phyloP scores from a whole-genome alignment of 2,113 vertebrate genomes.

The Salvelinus sp. region DNA sequence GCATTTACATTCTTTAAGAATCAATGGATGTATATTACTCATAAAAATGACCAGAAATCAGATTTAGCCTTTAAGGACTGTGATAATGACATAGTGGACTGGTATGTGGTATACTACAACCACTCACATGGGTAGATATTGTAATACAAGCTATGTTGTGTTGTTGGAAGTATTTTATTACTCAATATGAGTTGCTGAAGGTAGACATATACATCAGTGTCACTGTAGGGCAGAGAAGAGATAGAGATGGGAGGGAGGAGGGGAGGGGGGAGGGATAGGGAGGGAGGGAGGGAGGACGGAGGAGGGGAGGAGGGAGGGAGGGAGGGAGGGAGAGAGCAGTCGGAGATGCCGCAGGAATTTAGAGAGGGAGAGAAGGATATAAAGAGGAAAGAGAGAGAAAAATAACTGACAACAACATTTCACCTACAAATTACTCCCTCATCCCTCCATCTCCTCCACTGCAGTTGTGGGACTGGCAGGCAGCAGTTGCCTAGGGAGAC shows the following conservation, averaged over 20 bases:
- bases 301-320: too few relatives aligned
- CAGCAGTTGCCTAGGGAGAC: constrained; percentile 1
- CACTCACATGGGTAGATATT: neutral
- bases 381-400: neutral
- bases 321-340: neutral
- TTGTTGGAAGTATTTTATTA: constrained; percentile 35
- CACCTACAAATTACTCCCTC: constrained; percentile 32
- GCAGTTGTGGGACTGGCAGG: constrained; percentile 29
- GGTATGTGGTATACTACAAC: neutral
- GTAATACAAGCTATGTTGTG: neutral
- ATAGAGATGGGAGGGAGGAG: too few relatives aligned
- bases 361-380: neutral
- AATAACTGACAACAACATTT: constrained; percentile 6
- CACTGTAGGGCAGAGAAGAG: constrained; percentile 33
- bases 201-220: constrained; percentile 48
- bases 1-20: too few relatives aligned
- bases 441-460: constrained; percentile 11
- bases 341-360: neutral
- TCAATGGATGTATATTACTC: too few relatives aligned
- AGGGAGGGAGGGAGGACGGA: too few relatives aligned
- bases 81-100: neutral
- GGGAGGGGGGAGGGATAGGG: too few relatives aligned
- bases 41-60: too few relatives aligned
- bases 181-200: constrained; percentile 41
- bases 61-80: too few relatives aligned